A percentile compares a stretch with the other conserved stretches of the same genome.
Evolutionary conservation across 2,113 vertebrate genomes (phyloP).

Genomic region (Elephantulus edwardii): DNA sequence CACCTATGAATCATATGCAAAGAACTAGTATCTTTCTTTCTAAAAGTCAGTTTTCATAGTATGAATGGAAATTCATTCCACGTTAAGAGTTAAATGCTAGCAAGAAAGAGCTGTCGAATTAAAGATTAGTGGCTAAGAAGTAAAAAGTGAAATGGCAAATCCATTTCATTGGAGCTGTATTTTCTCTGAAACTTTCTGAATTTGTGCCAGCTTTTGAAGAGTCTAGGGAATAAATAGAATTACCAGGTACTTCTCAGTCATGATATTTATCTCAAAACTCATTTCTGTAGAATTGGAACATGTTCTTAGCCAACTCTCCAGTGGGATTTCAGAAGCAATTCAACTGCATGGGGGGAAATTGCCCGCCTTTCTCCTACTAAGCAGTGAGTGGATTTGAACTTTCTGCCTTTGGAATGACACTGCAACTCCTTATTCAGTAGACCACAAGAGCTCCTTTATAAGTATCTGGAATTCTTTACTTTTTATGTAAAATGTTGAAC

Average conservation of each 20-base stretch:
- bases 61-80: neutral
- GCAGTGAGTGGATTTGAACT: too few species aligned
- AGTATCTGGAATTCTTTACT: neutral
- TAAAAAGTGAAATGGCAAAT: constrained; percentile 22
- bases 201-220: constrained; percentile 5
- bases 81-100: too few species aligned
- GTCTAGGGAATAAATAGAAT: neutral
- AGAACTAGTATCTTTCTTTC: neutral
- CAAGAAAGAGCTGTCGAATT: neutral
- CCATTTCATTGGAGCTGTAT: neutral
- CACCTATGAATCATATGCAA: neutral
- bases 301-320: too few species aligned
- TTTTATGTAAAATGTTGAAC: neutral
- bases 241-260: neutral
- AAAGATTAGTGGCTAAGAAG: neutral
- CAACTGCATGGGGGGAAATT: too few species aligned
- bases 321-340: too few species aligned
- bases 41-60: neutral
- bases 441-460: too few species aligned
- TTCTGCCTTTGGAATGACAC: too few species aligned
- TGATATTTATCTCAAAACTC: too few species aligned
- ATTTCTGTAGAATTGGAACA: too few species aligned
- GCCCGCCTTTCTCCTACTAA: too few species aligned
- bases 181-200: constrained; percentile 29
- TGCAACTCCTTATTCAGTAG: too few species aligned